Base-by-base conservation (phyloP, 2,888 invertebrate species). In the Chrysopilus asiliformis region DNA sequence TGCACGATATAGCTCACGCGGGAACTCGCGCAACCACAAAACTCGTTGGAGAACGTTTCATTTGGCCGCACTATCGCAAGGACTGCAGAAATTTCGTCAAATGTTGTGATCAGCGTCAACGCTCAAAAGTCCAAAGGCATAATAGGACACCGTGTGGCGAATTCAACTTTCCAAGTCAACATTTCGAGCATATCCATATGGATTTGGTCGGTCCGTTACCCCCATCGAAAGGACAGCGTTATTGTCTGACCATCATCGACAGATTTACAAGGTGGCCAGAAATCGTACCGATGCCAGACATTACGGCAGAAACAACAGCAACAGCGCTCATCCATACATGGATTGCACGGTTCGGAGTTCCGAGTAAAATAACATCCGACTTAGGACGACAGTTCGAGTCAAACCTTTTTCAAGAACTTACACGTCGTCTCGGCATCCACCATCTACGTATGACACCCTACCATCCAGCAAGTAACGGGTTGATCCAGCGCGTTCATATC, bases 191-290 rank as follows among this genome's bases (percentile, higher is more conserved):
- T 38, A 45, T 63, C 12, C 58, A 66, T 45, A 47, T 65, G 9
- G 61, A 66, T 45, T 43, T 67, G 4, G 51, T 66, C 2, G 60
- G 60, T 2, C 62, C 62, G 0, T 39, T 64, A 4, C 56, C 59
- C 10, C 7, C 36, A 3, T 49, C 50, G 1, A 29, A 51, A 6
- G 53, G 48, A 9, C 50, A 41, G 33, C 34, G 42, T 7, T 59
- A 58, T 37, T 46, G 49, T 18, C 44, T 60, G 4, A 60, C 60
- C 0, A 48, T 49, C 9, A 27, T 43, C 9, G 33, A 38, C 34
- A 17, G 25, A 45, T 47, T 45, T 16, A 41, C 47, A 1, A 28
- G 46, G 2, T 50, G 50, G 48, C 46, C 45, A 6, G 49, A 44
- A 28, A 45, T 44, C 5, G 34, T 44, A 9, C 48, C 49, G 2